Evolutionary conservation across 2,797 vertebrate genomes (phyloP).

Genomic region (Salarias fasciatus): DNA sequence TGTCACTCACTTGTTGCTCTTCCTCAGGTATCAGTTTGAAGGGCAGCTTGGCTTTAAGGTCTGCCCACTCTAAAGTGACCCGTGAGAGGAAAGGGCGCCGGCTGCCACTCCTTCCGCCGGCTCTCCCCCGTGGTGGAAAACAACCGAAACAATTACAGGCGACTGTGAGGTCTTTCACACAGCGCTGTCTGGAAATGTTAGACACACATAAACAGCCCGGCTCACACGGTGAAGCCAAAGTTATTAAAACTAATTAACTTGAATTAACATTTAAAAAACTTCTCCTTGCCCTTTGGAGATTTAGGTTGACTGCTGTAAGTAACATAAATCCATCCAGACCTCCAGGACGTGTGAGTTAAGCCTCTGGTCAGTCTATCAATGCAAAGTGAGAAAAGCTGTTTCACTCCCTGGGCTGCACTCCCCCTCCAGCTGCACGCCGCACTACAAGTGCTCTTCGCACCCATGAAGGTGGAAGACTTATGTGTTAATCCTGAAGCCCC

Average conservation of each 20-base stretch:
- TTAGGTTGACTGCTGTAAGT: conserved; percentile 75
- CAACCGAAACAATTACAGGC: conserved; percentile 68
- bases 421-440: conserved; percentile 64
- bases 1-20: conserved; percentile 68
- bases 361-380: conserved; percentile 80
- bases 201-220: conserved; percentile 57
- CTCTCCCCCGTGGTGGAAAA: conserved; percentile 59
- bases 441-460: conserved; percentile 74
- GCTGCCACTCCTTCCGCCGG: conserved; percentile 65
- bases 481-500: conserved; percentile 80
- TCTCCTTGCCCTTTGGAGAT: conserved; percentile 71
- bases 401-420: conserved; percentile 65
- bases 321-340: conserved; percentile 77
- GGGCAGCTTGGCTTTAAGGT: conserved; percentile 64
- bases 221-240: conserved; percentile 54
- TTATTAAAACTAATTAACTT: conserved; percentile 80
- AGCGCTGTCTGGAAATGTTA: conserved; percentile 60
- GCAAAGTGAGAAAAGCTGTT: conserved; percentile 79
- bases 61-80: conserved; percentile 65
- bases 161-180: conserved; percentile 55
- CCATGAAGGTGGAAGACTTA: conserved; percentile 83
- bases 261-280: conserved; percentile 79
- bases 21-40: conserved; percentile 65
- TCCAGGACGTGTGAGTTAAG: conserved; percentile 76
- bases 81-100: conserved; percentile 61